Conservation (phyloP, 2,113 vertebrate species). For the Leuciscus idus region DNA sequence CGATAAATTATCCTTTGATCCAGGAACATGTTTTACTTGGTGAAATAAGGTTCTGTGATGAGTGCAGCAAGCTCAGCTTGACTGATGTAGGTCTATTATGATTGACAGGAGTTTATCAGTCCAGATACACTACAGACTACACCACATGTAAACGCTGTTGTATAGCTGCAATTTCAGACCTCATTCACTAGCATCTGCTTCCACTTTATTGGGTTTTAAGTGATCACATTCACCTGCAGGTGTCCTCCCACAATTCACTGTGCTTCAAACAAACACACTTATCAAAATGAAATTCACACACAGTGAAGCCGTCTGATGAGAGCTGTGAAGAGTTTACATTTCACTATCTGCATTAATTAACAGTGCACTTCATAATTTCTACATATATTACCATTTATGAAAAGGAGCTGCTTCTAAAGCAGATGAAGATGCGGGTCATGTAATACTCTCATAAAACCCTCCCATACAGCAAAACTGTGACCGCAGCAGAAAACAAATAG, state of each 20-base stretch:
- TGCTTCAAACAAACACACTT: constrained; percentile 15
- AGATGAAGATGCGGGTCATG: neutral
- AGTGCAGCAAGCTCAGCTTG: neutral
- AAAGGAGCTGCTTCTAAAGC: constrained; percentile 2
- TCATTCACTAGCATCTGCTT: constrained; percentile 27
- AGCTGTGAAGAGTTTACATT: constrained; percentile 31
- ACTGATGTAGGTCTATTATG: neutral
- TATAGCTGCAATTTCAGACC: constrained; percentile 2
- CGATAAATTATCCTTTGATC: too few relatives aligned
- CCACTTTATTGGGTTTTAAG: constrained; percentile 5
- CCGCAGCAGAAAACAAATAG: neutral
- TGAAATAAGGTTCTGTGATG: neutral
- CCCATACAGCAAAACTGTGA: neutral
- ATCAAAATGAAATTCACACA: neutral
- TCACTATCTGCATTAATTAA: constrained; percentile 32
- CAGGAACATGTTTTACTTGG: too few relatives aligned
- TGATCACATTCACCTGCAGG: constrained; percentile 32
- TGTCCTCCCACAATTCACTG: constrained; percentile 6
- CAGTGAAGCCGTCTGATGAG: neutral
- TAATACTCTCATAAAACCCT: neutral
- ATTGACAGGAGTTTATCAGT: neutral
- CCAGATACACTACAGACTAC: neutral
- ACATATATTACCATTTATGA: constrained; percentile 30
- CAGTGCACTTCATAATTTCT: neutral
- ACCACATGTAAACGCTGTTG: neutral